Percentiles rank a stretch among this genome's conserved stretches.
Evolutionary conservation across 2,113 vertebrate species (phyloP).

Genomic region (Salvator merianae): DNA sequence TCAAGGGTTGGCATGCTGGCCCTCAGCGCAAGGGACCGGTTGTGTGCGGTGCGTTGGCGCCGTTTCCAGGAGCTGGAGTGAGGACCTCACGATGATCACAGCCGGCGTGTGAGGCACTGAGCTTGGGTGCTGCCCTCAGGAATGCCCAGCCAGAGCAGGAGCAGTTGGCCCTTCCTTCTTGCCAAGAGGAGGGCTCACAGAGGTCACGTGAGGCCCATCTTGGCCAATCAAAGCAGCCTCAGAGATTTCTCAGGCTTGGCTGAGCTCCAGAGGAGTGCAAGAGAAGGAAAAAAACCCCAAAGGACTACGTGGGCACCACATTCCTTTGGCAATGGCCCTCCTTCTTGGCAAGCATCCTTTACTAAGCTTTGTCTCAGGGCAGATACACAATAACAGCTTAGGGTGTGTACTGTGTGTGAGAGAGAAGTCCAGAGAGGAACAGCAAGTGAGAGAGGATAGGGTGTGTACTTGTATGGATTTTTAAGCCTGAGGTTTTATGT

Average conservation of each 20-base stretch:
- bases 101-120: no score
- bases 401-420: no score
- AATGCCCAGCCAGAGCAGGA: neutral
- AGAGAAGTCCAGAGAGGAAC: neutral
- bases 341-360: neutral
- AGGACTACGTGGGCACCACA: rapidly evolving
- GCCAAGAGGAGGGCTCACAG: neutral
- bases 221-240: no score
- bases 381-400: no score
- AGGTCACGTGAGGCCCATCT: no score
- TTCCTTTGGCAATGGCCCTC: neutral
- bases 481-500: neutral
- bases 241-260: no score
- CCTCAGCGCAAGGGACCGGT: no score
- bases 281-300: neutral
- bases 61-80: no score
- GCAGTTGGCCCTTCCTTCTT: neutral
- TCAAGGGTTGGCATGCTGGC: constrained; percentile 49
- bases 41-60: neutral
- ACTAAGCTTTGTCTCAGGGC: rapidly evolving
- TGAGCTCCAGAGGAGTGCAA: no score
- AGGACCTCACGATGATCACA: no score
- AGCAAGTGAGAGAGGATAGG: rapidly evolving
- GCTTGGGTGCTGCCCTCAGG: neutral
- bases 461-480: neutral